A percentile compares a stretch with the other conserved stretches of the same genome.
Evolutionary conservation across 2,888 invertebrate genomes (phyloP).

Genomic region (Choristoneura rosaceana): DNA sequence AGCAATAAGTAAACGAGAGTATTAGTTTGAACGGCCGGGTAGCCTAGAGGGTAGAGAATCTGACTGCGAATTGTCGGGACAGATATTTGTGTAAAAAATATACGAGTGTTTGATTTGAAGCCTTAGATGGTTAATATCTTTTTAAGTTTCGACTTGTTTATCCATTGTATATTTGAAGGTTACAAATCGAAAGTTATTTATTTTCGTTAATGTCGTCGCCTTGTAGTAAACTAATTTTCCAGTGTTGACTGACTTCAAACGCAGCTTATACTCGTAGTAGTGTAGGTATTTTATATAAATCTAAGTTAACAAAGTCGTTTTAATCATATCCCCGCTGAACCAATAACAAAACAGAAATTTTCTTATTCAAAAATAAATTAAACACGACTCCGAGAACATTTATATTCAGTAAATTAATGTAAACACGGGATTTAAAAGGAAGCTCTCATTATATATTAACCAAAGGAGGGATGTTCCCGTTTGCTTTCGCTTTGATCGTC

Average conservation of each 20-base stretch:
- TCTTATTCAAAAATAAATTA: conserved; percentile 42
- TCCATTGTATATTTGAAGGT: no score
- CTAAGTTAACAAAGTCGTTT: not conserved
- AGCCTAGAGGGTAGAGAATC: not conserved
- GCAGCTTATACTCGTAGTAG: no score
- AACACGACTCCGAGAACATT: conserved; percentile 52
- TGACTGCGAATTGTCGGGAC: not conserved
- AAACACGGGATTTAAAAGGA: conserved; percentile 73
- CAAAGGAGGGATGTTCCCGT: conserved; percentile 68
- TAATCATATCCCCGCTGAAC: not conserved
- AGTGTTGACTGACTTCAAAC: no score
- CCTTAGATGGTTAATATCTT: no score
- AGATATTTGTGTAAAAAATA: not conserved
- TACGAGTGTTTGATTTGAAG: no score
- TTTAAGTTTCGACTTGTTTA: no score
- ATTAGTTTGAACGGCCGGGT: not conserved
- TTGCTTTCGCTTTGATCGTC: conserved; percentile 71
- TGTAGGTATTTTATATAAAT: not conserved
- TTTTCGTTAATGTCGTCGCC: no score
- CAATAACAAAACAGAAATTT: conserved; percentile 9
- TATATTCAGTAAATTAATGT: conserved; percentile 74
- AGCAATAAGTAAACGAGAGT: not conserved
- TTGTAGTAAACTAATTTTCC: no score
- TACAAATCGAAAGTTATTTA: no score
- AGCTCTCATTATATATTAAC: conserved; percentile 81